Base-by-base conservation (phyloP, 2,888 invertebrate genomes). In the Sminthurinus aureus region DNA sequence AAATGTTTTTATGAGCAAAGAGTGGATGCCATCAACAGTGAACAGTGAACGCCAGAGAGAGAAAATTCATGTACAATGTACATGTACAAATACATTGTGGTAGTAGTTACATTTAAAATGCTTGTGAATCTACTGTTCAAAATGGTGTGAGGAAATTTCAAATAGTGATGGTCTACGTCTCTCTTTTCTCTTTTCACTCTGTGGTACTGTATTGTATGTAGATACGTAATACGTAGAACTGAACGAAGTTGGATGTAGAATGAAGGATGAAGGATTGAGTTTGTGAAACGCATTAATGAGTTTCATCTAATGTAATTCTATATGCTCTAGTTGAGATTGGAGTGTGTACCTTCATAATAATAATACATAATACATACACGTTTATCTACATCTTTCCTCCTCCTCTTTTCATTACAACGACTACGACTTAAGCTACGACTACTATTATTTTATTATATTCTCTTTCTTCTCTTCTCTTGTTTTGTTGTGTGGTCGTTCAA, bases 241-340 rank as follows among this genome's bases (percentile, higher is more conserved):
- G 73, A 13, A 26, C 20, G 26, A 26, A 51, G 75, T 50, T 20
- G n/a, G 50, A 75, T 1, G 22, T 8, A 38, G 11, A 9, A 22
- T 50, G 51, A n/a, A 15, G 22, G 20, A 76, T 58, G 52, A 38
- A 6, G 6, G 15, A 76, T 76, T 58, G 58, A 76, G 76, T 58
- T 76, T 52, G 20, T 76, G 52, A 76, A 76, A 76, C 76, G 58
- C 58, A 76, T 76, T 75, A 76, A 76, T 76, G 58, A 58, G 76
- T 76, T 76, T 58, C 76, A 58, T 38, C 38, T 58, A 58, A 58
- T 76, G 76, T 76, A 76, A 76, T 76, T 76, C 58, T 58, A 76
- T 76, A 24, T 75, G 51, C 58, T 76, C 76, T 51, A 76, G 26
- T 76, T 76, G 50, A 76, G 50, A 22, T 76, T n/a, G 58, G 22